These are phyloP conservation scores for Anagrus nilaparvatae DNA, from an alignment of 1,140 invertebrate species.

Conservation along the genomic window DNA sequence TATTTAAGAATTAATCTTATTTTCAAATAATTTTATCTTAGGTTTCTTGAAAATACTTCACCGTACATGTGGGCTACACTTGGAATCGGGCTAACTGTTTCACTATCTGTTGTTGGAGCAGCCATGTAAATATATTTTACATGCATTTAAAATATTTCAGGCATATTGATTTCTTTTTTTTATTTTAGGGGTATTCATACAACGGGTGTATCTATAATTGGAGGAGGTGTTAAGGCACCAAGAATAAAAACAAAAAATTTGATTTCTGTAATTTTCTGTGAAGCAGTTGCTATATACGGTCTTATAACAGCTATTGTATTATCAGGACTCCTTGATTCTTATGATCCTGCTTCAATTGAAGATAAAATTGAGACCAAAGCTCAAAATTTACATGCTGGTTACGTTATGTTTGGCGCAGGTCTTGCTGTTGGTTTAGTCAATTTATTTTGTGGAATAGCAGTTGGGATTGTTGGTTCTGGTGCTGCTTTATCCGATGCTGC, in stretches of 20 bases:
- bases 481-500: conserved; percentile 93
- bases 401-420: conserved; percentile 93
- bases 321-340: conserved; percentile 65
- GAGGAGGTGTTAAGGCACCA: conserved; percentile 96
- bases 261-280: conserved; percentile 98
- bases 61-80: conserved; percentile 91
- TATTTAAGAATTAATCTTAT: not conserved
- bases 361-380: conserved; percentile 26
- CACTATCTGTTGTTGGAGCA: conserved; percentile 93
- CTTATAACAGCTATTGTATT: conserved; percentile 95
- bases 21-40: conserved; percentile 21
- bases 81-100: conserved; percentile 86
- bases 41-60: conserved; percentile 72
- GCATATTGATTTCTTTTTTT: too few relatives aligned
- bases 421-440: conserved; percentile 89
- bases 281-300: conserved; percentile 98
- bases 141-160: not conserved
- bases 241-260: conserved; percentile 99
- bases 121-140: conserved; percentile 60
- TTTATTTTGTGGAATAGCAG: conserved; percentile 89
- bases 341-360: conserved; percentile 28
- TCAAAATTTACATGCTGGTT: conserved; percentile 69
- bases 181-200: conserved; percentile 77
- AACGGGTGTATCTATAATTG: conserved; percentile 91
- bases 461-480: conserved; percentile 92